Evolutionary conservation across 2,888 invertebrate genomes (phyloP), one percentile per base, ranked within the genome.

Genomic region (Epiblema foenella): DNA sequence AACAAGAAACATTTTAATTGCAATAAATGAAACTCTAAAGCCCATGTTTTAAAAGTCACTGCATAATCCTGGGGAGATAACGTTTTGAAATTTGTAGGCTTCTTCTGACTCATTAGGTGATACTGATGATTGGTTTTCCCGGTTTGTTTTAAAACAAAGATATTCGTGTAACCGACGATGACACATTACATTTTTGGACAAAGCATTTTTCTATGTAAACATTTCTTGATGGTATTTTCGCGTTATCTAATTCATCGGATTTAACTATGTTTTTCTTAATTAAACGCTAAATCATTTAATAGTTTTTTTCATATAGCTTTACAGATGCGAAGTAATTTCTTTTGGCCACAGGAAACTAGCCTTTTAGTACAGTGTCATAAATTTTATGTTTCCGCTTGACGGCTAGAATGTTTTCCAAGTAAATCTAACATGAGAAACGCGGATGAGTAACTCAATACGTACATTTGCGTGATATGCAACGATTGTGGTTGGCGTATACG

Each of bases 371-470:
- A 4, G 51, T 51, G 51, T 18, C 51, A 11, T 18, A 11, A 59
- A 46, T n/a, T 24, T 24, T 11, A 46, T 29, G 46, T 46, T 60
- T 46, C 29, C 60, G 59, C 42, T 59, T 59, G 20, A 4, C 39
- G 59, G 18, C 7, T 39, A 39, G 11, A 37, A 11, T 20, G 29
- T 60, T n/a, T 9, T 2, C 46, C 46, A 17, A 60, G 46, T 29
- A 64, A 49, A 24, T 15, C 54, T 54, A 56, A 54, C 52, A 24
- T 65, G 37, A 80, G 82, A 83, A 83, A 85, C 74, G 77, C 83
- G 79, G 83, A 83, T 81, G 77, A 74, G 88, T 85, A 83, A 88
- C 74, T 72, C 75, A 78, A 88, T 85, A 84, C 63, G 46, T 49
- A 17, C 49, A 15, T 59, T 46, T 33, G 33, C 64, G 33, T 18